Evolutionary conservation across 2,113 vertebrate genomes (phyloP).

Genomic region (Corvus hawaiiensis): DNA sequence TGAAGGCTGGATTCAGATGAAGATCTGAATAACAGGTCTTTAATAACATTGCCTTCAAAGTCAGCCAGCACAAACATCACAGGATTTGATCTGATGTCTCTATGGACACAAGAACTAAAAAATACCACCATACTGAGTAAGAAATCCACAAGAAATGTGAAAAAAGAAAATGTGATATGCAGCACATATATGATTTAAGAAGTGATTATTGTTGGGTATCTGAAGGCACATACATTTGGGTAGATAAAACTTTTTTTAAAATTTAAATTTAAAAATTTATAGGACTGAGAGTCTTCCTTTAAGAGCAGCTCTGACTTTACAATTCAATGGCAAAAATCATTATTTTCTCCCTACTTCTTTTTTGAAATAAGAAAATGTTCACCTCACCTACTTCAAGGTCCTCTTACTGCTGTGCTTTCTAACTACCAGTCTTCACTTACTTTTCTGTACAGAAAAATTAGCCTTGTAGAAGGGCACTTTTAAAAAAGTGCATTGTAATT

Average conservation of each 20-base stretch:
- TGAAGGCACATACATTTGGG: neutral
- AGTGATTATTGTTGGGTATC: neutral
- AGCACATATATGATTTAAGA: neutral
- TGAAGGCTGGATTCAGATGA: neutral
- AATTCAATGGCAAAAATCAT: neutral
- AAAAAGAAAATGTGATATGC: neutral
- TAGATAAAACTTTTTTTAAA: neutral
- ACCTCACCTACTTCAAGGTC: neutral
- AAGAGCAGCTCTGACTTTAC: neutral
- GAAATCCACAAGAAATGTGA: neutral
- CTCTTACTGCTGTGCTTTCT: neutral
- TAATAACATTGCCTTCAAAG: neutral
- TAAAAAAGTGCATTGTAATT: neutral
- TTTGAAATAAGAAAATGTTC: neutral
- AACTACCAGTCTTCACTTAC: conserved; percentile 12
- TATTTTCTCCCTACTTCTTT: neutral
- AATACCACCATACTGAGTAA: rapidly evolving
- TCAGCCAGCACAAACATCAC: neutral
- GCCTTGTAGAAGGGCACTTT: neutral
- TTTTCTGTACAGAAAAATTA: conserved; percentile 1
- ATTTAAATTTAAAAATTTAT: neutral
- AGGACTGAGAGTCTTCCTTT: neutral
- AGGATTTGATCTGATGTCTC: neutral
- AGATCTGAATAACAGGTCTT: neutral
- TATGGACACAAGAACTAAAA: neutral